Conservation (phyloP, 2,113 vertebrate genomes). For the Ptyas mucosa region DNA sequence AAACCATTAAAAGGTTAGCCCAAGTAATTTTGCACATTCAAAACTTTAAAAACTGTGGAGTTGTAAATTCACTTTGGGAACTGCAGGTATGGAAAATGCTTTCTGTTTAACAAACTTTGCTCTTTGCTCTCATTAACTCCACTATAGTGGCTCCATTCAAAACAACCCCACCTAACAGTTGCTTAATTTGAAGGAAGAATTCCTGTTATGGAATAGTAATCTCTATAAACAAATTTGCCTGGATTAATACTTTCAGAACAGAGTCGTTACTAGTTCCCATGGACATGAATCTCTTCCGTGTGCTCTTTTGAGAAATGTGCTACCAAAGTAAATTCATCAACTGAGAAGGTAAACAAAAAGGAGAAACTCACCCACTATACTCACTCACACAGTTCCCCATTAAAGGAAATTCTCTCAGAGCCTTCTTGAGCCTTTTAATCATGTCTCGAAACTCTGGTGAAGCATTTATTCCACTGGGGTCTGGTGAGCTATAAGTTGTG, state of each 20-base stretch:
- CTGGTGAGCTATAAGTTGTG: slow-evolving; percentile 61
- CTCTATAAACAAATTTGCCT: slow-evolving; percentile 30
- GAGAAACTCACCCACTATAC: slow-evolving; percentile 84
- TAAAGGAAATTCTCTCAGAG: slow-evolving; percentile 69
- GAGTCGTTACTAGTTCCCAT: slow-evolving; percentile 38
- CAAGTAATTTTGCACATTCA: slow-evolving; percentile 37
- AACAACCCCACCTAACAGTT: slow-evolving; percentile 28
- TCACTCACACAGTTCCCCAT: slow-evolving; percentile 94
- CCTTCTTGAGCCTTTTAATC: slow-evolving; percentile 71
- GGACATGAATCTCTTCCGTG: slow-evolving; percentile 44
- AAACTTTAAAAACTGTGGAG: slow-evolving; percentile 52
- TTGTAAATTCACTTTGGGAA: slow-evolving; percentile 29
- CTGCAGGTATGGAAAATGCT: slow-evolving; percentile 28
- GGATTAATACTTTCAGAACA: slow-evolving; percentile 28
- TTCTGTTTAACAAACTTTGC: slow-evolving; percentile 15
- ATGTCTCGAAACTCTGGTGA: slow-evolving; percentile 71
- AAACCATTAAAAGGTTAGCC: slow-evolving; percentile 51
- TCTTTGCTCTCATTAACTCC: slow-evolving; percentile 35
- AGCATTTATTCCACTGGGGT: slow-evolving; percentile 63
- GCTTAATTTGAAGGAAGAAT: slow-evolving; percentile 25
- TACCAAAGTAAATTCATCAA: slow-evolving; percentile 49
- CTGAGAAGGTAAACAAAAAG: slow-evolving; percentile 42
- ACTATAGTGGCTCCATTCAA: not conserved
- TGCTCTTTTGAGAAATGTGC: slow-evolving; percentile 44
- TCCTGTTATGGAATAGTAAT: not conserved